Evolutionary conservation across 2,888 invertebrate species (phyloP).

Genomic region (Acrobasis consociella): DNA sequence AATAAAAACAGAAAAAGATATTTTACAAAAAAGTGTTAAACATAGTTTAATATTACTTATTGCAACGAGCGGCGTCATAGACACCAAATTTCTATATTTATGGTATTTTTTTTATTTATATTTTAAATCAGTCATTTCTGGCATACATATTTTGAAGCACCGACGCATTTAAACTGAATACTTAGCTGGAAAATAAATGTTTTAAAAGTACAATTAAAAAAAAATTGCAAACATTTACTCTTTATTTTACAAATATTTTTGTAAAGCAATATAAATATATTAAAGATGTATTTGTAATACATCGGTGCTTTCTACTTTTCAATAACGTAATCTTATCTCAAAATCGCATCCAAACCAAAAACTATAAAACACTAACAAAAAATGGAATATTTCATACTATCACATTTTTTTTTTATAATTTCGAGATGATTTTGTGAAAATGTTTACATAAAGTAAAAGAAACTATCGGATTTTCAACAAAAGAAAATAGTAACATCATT

Average conservation of each 20-base stretch:
- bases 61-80: constrained; percentile 66
- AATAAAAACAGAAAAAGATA: constrained; percentile 57
- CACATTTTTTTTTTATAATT: constrained; percentile 58
- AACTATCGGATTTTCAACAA: not conserved
- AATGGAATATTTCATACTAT: constrained; percentile 74
- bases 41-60: constrained; percentile 59
- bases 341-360: constrained; percentile 30
- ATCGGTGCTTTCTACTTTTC: constrained; percentile 1
- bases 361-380: constrained; percentile 62
- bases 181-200: not conserved
- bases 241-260: not conserved
- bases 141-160: constrained; percentile 26
- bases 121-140: constrained; percentile 54
- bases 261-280: not conserved
- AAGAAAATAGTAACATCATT: not conserved
- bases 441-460: not conserved
- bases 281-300: not conserved
- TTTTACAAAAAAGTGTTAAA: constrained; percentile 56
- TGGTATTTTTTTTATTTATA: constrained; percentile 35
- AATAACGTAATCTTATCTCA: not conserved
- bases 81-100: constrained; percentile 50
- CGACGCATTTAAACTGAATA: not conserved
- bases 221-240: not conserved
- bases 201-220: not conserved
- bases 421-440: constrained; percentile 30